A percentile compares a stretch with the other conserved stretches of the same genome.
phyloP scores from a whole-genome alignment of 2,797 vertebrate genomes.

The Hydrolagus colliei region DNA sequence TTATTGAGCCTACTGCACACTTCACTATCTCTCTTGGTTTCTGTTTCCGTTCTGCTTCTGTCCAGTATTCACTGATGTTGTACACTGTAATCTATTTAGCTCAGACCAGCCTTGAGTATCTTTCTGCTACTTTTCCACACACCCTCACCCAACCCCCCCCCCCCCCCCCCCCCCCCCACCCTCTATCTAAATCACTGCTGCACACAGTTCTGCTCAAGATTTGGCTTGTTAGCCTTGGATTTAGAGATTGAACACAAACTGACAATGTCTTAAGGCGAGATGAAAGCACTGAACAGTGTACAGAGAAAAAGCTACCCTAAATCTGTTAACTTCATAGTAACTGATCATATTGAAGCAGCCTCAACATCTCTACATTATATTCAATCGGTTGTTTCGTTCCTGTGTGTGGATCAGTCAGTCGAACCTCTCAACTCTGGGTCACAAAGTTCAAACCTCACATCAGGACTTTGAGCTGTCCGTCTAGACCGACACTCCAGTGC shows the following conservation, averaged over 20 bases:
- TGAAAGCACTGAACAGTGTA: background rate
- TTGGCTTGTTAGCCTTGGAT: background rate
- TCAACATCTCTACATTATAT: background rate
- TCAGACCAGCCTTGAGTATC: background rate
- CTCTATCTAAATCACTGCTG: background rate
- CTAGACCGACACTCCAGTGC: too few relatives aligned
- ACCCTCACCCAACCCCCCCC: too few relatives aligned
- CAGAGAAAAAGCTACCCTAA: background rate
- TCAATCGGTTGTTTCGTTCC: too few relatives aligned
- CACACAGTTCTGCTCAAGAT: background rate
- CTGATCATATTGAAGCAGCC: background rate
- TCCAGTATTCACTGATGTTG: background rate
- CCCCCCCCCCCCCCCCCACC: too few relatives aligned
- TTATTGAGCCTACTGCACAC: too few relatives aligned
- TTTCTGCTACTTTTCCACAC: background rate
- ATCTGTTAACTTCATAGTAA: conserved; percentile 5
- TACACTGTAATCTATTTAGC: too few relatives aligned
- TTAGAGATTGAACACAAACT: conserved; percentile 12
- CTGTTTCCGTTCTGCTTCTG: background rate
- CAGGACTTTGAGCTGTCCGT: too few relatives aligned
- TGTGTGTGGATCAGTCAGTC: too few relatives aligned
- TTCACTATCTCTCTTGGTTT: background rate
- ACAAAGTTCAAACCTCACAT: too few relatives aligned
- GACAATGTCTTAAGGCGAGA: conserved; percentile 17
- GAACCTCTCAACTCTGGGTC: too few relatives aligned